A percentile compares a stretch with the other conserved stretches of the same genome.
These are phyloP conservation scores for Orientallactaga bullata DNA, from an alignment of 2,113 vertebrate genomes.

Conservation along the genomic window DNA sequence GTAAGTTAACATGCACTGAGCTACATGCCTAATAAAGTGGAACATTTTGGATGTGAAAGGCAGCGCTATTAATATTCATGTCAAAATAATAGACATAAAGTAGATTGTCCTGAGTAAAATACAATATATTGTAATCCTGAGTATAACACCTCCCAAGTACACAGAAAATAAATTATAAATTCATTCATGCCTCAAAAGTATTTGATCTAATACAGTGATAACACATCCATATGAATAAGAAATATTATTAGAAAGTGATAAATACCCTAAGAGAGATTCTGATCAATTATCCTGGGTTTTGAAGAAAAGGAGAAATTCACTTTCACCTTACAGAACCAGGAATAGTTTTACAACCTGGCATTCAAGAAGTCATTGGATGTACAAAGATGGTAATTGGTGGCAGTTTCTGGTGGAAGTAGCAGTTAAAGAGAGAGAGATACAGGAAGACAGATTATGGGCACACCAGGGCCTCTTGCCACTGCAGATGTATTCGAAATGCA, in stretches of 20 bases:
- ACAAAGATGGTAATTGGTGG: not conserved
- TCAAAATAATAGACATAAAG: conserved; percentile 16
- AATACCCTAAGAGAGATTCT: not conserved
- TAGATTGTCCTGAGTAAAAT: not conserved
- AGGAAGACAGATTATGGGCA: no score
- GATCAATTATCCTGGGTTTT: conserved; percentile 23
- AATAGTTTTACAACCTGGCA: not conserved
- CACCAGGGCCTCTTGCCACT: no score
- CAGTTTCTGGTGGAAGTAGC: not conserved
- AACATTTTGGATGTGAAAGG: conserved; percentile 4
- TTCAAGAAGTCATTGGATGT: not conserved
- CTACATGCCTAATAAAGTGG: not conserved
- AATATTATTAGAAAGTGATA: conserved; percentile 47
- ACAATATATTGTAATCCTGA: not conserved
- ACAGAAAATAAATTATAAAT: conserved; percentile 36
- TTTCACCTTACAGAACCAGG: conserved; percentile 53
- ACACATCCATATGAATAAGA: conserved; percentile 11
- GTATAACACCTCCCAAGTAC: not conserved
- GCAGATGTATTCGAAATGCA: no score
- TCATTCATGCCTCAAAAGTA: conserved; percentile 16
- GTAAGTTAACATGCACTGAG: not conserved
- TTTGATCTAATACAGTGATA: conserved; percentile 20
- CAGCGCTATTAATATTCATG: not conserved
- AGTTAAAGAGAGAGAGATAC: not conserved
- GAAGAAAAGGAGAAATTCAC: conserved; percentile 18